Evolutionary conservation across 92 coral and sea anemone species (phyloP).

Genomic region (Porites lobata): DNA sequence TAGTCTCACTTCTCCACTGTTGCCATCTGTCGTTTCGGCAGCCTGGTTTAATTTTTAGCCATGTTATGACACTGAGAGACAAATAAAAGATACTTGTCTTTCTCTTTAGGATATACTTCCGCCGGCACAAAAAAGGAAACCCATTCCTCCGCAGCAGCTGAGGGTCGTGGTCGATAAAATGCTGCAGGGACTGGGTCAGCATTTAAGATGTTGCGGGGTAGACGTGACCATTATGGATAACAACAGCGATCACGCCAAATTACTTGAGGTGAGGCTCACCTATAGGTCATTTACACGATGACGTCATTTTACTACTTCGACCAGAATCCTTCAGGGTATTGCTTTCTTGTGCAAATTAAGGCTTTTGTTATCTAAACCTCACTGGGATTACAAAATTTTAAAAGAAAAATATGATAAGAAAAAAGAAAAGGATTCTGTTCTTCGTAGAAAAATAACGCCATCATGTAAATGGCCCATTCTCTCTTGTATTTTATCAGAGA

Average conservation of each 20-base stretch:
- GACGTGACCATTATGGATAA: constrained; percentile 90
- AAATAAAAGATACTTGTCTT: neutral
- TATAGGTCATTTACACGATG: too few relatives aligned
- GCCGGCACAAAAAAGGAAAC: constrained; percentile 69
- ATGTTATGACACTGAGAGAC: neutral
- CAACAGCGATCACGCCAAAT: constrained; percentile 77
- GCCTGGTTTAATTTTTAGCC: too few relatives aligned
- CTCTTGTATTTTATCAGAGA: too few relatives aligned
- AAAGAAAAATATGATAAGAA: too few relatives aligned
- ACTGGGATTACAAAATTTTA: too few relatives aligned
- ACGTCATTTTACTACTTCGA: too few relatives aligned
- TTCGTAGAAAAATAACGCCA: too few relatives aligned
- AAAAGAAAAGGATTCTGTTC: too few relatives aligned
- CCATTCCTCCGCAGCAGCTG: constrained; percentile 84
- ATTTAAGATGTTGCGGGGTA: constrained; percentile 97
- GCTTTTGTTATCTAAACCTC: too few relatives aligned
- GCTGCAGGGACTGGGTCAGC: constrained; percentile 99
- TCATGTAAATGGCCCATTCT: too few relatives aligned
- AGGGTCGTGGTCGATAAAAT: constrained; percentile 96
- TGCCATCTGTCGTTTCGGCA: neutral
- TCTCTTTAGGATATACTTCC: constrained; percentile 51
- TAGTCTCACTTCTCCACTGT: neutral
- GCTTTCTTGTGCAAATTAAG: too few relatives aligned
- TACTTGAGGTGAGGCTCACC: constrained; percentile 73
- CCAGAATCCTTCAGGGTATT: too few relatives aligned